Conservation (phyloP, 2,113 vertebrate genomes). For the Genyomyrus donnyi region DNA sequence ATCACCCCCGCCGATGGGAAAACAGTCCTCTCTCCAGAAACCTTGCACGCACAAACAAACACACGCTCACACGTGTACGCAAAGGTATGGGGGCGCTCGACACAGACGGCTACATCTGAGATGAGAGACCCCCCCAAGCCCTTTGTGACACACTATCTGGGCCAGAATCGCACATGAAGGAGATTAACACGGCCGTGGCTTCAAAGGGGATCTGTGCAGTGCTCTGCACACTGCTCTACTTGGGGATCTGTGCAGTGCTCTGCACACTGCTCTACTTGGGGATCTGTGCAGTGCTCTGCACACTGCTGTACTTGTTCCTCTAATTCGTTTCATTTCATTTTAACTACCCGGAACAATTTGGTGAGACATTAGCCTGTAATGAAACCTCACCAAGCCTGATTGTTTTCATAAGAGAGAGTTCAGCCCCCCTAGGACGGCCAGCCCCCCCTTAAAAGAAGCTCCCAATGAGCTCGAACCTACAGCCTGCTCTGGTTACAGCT, state of each 20-base stretch:
- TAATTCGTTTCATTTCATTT: constrained; percentile 74
- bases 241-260: constrained; percentile 45
- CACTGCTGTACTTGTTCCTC: constrained; percentile 60
- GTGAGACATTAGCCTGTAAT: constrained; percentile 67
- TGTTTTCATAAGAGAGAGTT: constrained; percentile 52
- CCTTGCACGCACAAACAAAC: not conserved
- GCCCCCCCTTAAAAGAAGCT: constrained; percentile 31
- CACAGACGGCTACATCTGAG: not conserved
- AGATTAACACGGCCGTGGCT: constrained; percentile 55
- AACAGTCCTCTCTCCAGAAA: not conserved
- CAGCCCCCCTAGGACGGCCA: constrained; percentile 26
- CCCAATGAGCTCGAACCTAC: constrained; percentile 40
- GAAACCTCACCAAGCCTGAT: constrained; percentile 58
- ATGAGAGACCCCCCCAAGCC: not conserved
- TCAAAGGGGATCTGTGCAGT: constrained; percentile 67
- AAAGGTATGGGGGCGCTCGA: not conserved
- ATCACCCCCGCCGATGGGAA: not conserved
- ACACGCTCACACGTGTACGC: constrained; percentile 1
- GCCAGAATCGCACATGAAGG: constrained; percentile 28
- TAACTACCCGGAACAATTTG: constrained; percentile 72
- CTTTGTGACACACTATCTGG: constrained; percentile 31
- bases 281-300: constrained; percentile 46
- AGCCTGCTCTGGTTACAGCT: constrained; percentile 20
- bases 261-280: constrained; percentile 55
- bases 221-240: constrained; percentile 57